Percentiles rank a stretch among this genome's conserved stretches.
Conservation (phyloP, 2,113 vertebrate genomes). For the Oxyura jamaicensis region DNA sequence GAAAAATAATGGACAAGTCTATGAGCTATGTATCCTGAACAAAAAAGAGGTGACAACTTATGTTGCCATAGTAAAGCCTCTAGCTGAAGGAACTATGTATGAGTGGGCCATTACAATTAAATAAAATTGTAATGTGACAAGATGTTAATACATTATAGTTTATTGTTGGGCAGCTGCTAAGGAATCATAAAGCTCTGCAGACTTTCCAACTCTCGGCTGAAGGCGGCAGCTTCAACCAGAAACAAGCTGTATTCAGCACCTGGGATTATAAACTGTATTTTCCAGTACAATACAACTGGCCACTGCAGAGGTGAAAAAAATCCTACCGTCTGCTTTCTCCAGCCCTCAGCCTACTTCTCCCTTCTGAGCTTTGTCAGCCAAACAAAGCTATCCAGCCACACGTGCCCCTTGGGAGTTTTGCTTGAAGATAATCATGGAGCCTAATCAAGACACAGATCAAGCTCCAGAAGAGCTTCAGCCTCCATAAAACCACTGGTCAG, state of each 20-base stretch:
- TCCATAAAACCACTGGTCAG: neutral
- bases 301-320: neutral
- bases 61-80: constrained; percentile 11
- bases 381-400: neutral
- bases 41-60: constrained; percentile 58
- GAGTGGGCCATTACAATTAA: constrained; percentile 23
- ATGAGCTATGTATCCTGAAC: constrained; percentile 26
- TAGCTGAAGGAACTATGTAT: constrained; percentile 21
- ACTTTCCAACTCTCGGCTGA: neutral
- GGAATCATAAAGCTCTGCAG: neutral
- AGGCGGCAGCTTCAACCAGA: neutral
- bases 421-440: neutral
- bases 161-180: neutral
- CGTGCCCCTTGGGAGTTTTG: neutral
- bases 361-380: neutral
- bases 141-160: neutral
- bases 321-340: neutral
- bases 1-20: constrained; percentile 54
- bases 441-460: neutral
- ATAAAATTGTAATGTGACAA: neutral
- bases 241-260: fast-evolving
- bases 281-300: neutral
- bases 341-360: neutral
- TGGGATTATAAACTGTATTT: neutral
- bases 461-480: neutral